Conservation (phyloP, 2,888 invertebrate species). For the Panopea generosa region DNA sequence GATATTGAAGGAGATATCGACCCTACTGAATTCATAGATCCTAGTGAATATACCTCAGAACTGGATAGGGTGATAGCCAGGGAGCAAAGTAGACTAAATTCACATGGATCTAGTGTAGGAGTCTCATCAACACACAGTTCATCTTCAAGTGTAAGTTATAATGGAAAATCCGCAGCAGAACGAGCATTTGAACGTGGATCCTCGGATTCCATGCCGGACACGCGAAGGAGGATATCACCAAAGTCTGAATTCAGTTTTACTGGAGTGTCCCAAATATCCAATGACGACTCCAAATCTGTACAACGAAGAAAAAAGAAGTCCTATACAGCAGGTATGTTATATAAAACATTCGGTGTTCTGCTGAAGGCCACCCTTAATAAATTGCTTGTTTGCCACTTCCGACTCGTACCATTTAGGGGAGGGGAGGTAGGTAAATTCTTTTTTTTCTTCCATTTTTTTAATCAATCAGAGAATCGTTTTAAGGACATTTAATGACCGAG, state of each 20-base stretch:
- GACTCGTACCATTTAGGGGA: no score
- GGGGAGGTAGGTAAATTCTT: no score
- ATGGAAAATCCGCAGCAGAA: constrained; percentile 53
- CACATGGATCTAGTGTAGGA: constrained; percentile 57
- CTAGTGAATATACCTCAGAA: constrained; percentile 49
- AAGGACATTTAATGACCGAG: no score
- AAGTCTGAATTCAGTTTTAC: constrained; percentile 51
- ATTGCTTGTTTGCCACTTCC: no score
- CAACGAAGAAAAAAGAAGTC: constrained; percentile 32
- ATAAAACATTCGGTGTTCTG: no score
- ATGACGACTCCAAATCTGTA: constrained; percentile 32
- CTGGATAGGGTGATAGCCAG: constrained; percentile 54
- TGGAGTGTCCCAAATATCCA: constrained; percentile 34
- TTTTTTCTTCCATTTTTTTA: no score
- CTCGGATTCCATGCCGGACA: constrained; percentile 40
- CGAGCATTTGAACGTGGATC: constrained; percentile 58
- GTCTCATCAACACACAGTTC: constrained; percentile 44
- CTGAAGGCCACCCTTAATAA: neutral
- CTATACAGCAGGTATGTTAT: constrained; percentile 40
- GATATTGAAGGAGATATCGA: neutral
- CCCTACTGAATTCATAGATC: no score
- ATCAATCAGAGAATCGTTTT: no score
- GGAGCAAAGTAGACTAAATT: constrained; percentile 51
- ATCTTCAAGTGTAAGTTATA: constrained; percentile 52
- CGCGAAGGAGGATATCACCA: constrained; percentile 43